Evolutionary conservation across 1,140 invertebrate species (phyloP), one percentile per base, ranked within the genome.

Genomic region (Euglossa dilemma): DNA sequence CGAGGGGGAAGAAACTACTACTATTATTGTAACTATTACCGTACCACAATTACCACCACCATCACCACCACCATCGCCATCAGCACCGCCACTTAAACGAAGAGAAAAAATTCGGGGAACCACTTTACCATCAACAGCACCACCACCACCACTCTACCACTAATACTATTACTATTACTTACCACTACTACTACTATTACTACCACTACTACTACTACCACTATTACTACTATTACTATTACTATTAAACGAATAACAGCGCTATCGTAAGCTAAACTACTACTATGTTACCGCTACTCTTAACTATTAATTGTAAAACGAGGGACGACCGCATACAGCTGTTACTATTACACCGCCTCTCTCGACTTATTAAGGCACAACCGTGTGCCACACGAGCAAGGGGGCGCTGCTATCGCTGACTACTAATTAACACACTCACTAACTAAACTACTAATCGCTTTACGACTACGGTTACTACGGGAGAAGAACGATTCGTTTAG

Each of bases 201-300:
- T 83, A 85, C 63, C 71, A 85, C 63, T 82, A 85, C 78, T 54
- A 77, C 59, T 54, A 84, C 12, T 47, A 77, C 61, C 57, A 78
- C 9, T 56, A 59, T 76, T 61, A 66, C 25, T 72, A 63, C 70
- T 83, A 67, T 6, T 63, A 80, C 16, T 85, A 59, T 20, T 79
- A 80, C n/a, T n/a, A 23, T n/a, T 78, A 75, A n/a, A n/a, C n/a
- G n/a, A n/a, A 54, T 85, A 81, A 52, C 61, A 80, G 80, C 87
- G 81, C 84, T 59, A 83, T 80, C 84, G 74, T 64, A 88, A 59
- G 67, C 75, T 87, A 85, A 82, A 86, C 82, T 88, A 87, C 72
- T 84, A 87, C 87, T 86, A 86, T 69, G 75, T 85, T 87, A 88
- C 84, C 76, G 85, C 86, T 90, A 87, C 75, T 84, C 84, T 56